Base-by-base conservation (phyloP, 2,797 vertebrate species). In the Gymnoscopelus braueri region DNA sequence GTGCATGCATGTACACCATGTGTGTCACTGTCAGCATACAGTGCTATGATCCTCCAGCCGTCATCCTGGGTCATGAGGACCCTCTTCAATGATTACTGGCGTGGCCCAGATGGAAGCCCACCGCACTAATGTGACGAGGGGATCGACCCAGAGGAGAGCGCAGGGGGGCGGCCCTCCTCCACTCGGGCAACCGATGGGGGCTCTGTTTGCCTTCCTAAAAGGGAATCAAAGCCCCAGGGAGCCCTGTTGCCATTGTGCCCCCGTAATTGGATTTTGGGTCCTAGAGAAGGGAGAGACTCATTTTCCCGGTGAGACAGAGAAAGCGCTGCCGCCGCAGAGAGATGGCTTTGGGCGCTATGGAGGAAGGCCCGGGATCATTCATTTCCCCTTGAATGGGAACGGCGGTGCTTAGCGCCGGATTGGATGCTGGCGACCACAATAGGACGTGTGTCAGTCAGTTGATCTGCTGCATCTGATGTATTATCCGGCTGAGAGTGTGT, bases 181-280 rank as follows among this genome's bases (percentile, higher is more conserved):
- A 29, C 26, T 29, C 26, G 26, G 26, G 26, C 26, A 29, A 29
- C 26, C 26, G 26, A 29, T 29, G 26, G 26, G 3, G 26, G 1
- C 3, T 29, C 26, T 23, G 15, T 57, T 29, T 23, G 55, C 58
- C 64, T 67, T 39, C 58, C 57, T 59, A 69, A 58, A 65, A 62
- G 75, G 19, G 77, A 74, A 75, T 73, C 76, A 66, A 70, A 82
- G 85, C 63, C 60, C 69, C 70, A 4, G 26, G 72, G 76, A 83
- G 84, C 19, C 73, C 53, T 77, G 81, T 79, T 75, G 77, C 90
- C 86, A 91, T 92, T 94, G 92, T 93, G 32, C 80, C 66, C 29
- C 14, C 6, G 78, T 93, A 93, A 93, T 93, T 94, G 92, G 91
- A 92, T 93, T 92, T 87, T 29, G 78, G 19, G 84, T 83, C 83